phyloP scores from a whole-genome alignment of 1,140 invertebrate species.

The Drosophila bipectinata region DNA sequence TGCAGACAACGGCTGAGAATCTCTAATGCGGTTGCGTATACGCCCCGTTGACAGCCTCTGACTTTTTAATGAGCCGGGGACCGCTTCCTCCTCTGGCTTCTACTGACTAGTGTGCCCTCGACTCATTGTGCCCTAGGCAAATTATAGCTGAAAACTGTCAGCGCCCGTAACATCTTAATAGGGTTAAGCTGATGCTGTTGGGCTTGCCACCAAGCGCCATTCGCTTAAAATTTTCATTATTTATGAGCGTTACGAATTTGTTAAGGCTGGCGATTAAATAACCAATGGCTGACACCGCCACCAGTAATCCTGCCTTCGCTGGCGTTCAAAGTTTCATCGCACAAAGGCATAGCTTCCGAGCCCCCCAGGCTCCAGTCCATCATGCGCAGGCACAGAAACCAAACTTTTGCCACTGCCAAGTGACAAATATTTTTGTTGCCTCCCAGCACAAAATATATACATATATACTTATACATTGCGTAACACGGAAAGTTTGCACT shows the following conservation, averaged over 20 bases:
- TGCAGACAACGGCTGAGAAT: constrained; percentile 7
- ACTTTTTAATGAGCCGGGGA: constrained; percentile 70
- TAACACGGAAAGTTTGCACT: constrained; percentile 61
- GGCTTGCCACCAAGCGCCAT: background rate
- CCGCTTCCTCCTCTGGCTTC: background rate
- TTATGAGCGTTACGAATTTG: constrained; percentile 55
- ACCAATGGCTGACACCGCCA: constrained; percentile 29
- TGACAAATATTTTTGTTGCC: constrained; percentile 67
- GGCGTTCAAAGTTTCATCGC: constrained; percentile 18
- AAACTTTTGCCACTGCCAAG: constrained; percentile 39
- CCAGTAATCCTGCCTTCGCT: background rate
- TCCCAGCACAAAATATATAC: constrained; percentile 36
- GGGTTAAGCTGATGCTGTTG: constrained; percentile 43
- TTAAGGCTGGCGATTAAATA: constrained; percentile 52
- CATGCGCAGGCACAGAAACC: constrained; percentile 11
- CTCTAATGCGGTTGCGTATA: constrained; percentile 53
- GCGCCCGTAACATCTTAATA: constrained; percentile 53
- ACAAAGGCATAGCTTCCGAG: background rate
- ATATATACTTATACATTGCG: constrained; percentile 43
- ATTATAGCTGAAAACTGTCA: constrained; percentile 64
- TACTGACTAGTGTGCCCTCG: constrained; percentile 5
- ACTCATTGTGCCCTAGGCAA: constrained; percentile 39
- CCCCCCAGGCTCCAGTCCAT: constrained; percentile 5
- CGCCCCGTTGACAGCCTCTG: constrained; percentile 63
- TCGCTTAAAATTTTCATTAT: constrained; percentile 43